A percentile compares a stretch with the other conserved stretches of the same genome.
Conservation (phyloP, 2,888 invertebrate species). For the Ephialtes manifestator region DNA sequence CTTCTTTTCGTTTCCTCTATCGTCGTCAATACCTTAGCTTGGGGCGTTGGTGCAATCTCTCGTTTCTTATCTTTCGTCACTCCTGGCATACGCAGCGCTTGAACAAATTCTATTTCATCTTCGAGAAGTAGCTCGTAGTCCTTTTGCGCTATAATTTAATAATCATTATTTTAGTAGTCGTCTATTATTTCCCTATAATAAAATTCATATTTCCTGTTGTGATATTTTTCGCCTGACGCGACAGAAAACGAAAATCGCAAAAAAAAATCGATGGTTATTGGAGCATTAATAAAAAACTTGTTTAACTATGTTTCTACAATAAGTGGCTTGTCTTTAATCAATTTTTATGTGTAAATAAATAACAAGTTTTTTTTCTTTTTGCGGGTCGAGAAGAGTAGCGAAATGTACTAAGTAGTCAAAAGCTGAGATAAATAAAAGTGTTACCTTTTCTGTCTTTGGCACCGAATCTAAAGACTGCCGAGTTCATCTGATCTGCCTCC, state of each 20-base stretch:
- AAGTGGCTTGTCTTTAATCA: not conserved
- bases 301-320: no score
- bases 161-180: constrained; percentile 47
- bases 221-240: no score
- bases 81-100: constrained; percentile 94
- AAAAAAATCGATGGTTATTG: no score
- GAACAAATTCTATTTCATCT: constrained; percentile 99
- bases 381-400: not conserved
- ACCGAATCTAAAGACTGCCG: constrained; percentile 97
- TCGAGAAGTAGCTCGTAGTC: constrained; percentile 98
- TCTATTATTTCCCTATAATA: not conserved
- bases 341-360: not conserved
- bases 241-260: no score
- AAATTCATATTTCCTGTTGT: not conserved
- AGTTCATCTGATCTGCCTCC: constrained; percentile 98
- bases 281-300: no score
- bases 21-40: constrained; percentile 80
- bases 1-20: constrained; percentile 97
- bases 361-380: not conserved
- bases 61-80: constrained; percentile 78
- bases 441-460: constrained; percentile 92
- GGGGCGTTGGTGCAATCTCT: constrained; percentile 83
- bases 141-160: constrained; percentile 87
- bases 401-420: not conserved
- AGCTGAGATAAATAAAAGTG: not conserved